Evolutionary conservation across 2,888 invertebrate genomes (phyloP), one percentile per base, ranked within the genome.

Genomic region (Torymus auratus): DNA sequence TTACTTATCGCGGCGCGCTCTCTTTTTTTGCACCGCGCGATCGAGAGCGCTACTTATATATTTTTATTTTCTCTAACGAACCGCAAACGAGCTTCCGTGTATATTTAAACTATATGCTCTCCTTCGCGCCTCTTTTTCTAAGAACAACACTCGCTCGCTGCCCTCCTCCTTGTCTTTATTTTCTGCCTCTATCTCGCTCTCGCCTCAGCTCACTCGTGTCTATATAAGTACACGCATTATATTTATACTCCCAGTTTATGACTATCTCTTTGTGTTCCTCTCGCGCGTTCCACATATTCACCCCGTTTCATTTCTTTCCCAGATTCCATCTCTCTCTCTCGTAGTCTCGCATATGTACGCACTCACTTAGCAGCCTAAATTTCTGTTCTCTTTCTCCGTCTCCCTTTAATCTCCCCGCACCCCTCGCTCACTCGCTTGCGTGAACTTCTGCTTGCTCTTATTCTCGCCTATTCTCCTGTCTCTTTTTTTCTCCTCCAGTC

Each of bases 231-330:
- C 65, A 28, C 15, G 11, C 50, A 77, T 72, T 77, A 81, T 81
- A 81, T 81, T 81, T 81, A 77, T 58, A 81, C 72, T 28, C 62
- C 20, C 58, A 62, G 72, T 73, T 68, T 77, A 77, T 69, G 80
- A 68, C 72, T 77, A 64, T 77, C 71, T 72, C 64, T 73, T 74
- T 79, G 68, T 69, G 41, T 50, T 53, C 53, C 28, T 52, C 78
- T 69, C 78, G 78, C 75, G 76, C 76, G 60, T 64, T 58, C 61
- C 69, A 58, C 64, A 69, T 64, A 61, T 68, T 78, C 68, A 67
- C 72, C 67, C 61, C 13, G 58, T 61, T 67, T 65, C 20, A 50
- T 60, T 75, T 60, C 73, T 75, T 67, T 67, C 74, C 74, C 74
- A 75, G 67, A 75, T 75, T 23, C 65, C 14, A 56, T 15, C 41